These are phyloP conservation scores for Phymastichus coffea DNA, from an alignment of 1,140 invertebrate genomes.

Conservation along the genomic window DNA sequence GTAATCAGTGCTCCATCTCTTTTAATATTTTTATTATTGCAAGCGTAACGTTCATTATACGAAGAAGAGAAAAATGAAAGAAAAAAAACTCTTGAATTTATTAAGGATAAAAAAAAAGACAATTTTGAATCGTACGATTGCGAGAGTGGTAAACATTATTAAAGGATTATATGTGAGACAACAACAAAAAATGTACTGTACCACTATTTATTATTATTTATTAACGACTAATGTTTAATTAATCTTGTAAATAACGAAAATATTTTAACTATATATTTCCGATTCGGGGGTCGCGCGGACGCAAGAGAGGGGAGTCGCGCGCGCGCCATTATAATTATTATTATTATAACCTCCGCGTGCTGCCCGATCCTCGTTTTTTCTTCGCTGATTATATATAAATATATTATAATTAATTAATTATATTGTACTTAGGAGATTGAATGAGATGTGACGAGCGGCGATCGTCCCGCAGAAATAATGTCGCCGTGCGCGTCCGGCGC, in stretches of 20 bases:
- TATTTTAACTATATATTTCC: slow-evolving; percentile 59
- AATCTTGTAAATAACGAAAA: slow-evolving; percentile 59
- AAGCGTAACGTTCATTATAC: slow-evolving; percentile 47
- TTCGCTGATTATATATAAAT: slow-evolving; percentile 19
- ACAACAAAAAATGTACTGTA: no score
- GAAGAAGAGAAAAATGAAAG: no score
- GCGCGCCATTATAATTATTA: slow-evolving; percentile 41
- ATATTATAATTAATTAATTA: slow-evolving; percentile 10
- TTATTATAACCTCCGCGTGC: slow-evolving; percentile 41
- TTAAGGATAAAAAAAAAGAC: slow-evolving; percentile 15
- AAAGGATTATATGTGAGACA: no score
- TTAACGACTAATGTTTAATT: slow-evolving; percentile 54
- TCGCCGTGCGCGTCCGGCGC: slow-evolving; percentile 44
- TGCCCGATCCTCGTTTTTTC: no score
- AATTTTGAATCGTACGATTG: no score
- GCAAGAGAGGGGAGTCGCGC: slow-evolving; percentile 30
- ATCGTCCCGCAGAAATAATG: slow-evolving; percentile 36
- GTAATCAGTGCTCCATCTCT: slow-evolving; percentile 48
- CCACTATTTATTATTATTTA: slow-evolving; percentile 56
- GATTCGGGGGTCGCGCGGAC: slow-evolving; percentile 44
- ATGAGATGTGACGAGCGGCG: slow-evolving; percentile 32
- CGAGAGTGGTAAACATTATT: no score
- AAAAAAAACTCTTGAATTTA: no score
- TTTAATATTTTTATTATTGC: slow-evolving; percentile 58
- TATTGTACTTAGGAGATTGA: background rate